Conservation (phyloP, 2,113 vertebrate species). For the Alces alces region DNA sequence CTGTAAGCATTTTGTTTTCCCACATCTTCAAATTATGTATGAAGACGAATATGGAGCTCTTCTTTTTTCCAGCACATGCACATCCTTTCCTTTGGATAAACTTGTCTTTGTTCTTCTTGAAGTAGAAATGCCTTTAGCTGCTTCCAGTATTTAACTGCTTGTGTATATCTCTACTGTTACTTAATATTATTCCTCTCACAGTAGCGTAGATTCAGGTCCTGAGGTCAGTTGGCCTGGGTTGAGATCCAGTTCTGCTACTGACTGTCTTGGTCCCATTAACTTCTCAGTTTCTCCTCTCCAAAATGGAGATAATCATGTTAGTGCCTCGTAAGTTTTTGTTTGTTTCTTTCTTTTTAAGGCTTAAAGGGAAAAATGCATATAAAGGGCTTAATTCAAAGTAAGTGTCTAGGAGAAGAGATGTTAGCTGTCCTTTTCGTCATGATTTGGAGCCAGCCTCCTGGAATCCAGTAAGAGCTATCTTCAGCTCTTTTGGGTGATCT, state of each 20-base stretch:
- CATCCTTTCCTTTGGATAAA: not conserved
- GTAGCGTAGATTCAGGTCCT: not conserved
- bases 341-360: not conserved
- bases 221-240: not conserved
- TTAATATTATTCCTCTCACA: not conserved
- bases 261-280: not conserved
- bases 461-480: not conserved
- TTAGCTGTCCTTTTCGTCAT: not conserved
- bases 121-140: not conserved
- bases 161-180: not conserved
- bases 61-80: not conserved
- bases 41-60: not conserved
- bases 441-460: not conserved
- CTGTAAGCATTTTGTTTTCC: not conserved
- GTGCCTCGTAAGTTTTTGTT: not conserved
- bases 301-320: not conserved
- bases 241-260: not conserved
- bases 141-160: not conserved
- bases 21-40: not conserved
- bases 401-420: not conserved
- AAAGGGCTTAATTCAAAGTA: not conserved
- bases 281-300: not conserved
- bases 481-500: not conserved
- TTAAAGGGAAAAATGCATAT: not conserved
- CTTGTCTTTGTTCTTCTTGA: not conserved